Percentiles rank a stretch among this genome's conserved stretches.
Evolutionary conservation across 2,888 invertebrate species (phyloP).

Genomic region (Microctonus hyperodae): DNA sequence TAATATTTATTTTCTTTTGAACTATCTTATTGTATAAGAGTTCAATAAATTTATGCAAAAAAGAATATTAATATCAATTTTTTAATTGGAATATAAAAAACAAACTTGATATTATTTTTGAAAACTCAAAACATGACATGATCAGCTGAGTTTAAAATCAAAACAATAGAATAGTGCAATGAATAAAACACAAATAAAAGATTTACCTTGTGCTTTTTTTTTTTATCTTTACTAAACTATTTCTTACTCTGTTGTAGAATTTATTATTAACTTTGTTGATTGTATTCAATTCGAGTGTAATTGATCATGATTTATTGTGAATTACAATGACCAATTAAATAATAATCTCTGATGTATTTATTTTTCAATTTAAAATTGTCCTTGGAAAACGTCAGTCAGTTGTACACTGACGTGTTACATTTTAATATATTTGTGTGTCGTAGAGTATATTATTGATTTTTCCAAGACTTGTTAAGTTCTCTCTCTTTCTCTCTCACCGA

Average conservation of each 20-base stretch:
- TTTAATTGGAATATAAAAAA: background rate
- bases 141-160: background rate
- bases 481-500: background rate
- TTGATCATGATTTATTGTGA: background rate
- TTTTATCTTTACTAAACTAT: background rate
- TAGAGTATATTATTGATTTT: slow-evolving; percentile 38
- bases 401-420: slow-evolving; percentile 16
- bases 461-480: slow-evolving; percentile 18
- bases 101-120: background rate
- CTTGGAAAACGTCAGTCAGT: too few species aligned
- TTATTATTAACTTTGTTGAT: background rate
- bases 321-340: background rate
- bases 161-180: background rate
- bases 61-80: too few species aligned
- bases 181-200: background rate
- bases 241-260: background rate
- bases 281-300: background rate
- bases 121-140: background rate
- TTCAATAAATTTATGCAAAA: background rate
- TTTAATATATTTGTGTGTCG: slow-evolving; percentile 10
- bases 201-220: background rate
- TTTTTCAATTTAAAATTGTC: background rate
- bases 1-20: slow-evolving; percentile 65
- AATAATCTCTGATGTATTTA: too few species aligned
- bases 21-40: background rate